These are phyloP conservation scores for Melanargia galathea DNA, from an alignment of 2,888 invertebrate genomes.

Conservation along the genomic window DNA sequence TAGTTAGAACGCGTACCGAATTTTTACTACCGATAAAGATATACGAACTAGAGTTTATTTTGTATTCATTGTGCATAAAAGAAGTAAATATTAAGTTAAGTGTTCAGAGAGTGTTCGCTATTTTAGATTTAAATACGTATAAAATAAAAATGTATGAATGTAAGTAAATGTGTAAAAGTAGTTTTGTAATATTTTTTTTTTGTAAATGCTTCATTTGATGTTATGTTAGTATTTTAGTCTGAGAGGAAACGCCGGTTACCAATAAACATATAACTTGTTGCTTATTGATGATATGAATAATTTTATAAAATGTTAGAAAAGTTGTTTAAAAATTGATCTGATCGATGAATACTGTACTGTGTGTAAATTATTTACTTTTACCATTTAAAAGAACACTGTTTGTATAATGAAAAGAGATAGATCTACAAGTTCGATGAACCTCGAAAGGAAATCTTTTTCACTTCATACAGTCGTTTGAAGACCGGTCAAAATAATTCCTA, in stretches of 20 bases:
- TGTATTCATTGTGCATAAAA: slow-evolving; percentile 57
- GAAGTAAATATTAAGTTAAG: slow-evolving; percentile 58
- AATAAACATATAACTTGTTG: slow-evolving; percentile 81
- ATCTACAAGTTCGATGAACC: not conserved
- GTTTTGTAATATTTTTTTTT: slow-evolving; percentile 59
- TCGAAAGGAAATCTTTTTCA: slow-evolving; percentile 1
- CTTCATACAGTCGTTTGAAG: slow-evolving; percentile 2
- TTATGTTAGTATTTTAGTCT: slow-evolving; percentile 80
- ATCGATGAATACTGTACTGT: slow-evolving; percentile 58
- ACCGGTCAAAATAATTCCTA: not conserved
- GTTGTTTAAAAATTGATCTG: slow-evolving; percentile 67
- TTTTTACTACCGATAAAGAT: slow-evolving; percentile 74
- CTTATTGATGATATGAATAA: slow-evolving; percentile 79
- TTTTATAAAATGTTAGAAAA: slow-evolving; percentile 76
- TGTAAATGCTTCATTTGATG: slow-evolving; percentile 77
- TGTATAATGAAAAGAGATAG: slow-evolving; percentile 4
- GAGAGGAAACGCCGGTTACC: slow-evolving; percentile 82
- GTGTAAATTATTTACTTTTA: slow-evolving; percentile 67
- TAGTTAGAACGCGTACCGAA: slow-evolving; percentile 69
- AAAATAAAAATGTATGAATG: slow-evolving; percentile 62
- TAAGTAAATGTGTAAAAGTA: no score
- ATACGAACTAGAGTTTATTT: slow-evolving; percentile 47
- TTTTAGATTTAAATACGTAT: slow-evolving; percentile 59
- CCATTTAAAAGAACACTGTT: slow-evolving; percentile 6
- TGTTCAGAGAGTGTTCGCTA: slow-evolving; percentile 77